Conservation (phyloP, 1,140 invertebrate genomes). For the Drosophila auraria region DNA sequence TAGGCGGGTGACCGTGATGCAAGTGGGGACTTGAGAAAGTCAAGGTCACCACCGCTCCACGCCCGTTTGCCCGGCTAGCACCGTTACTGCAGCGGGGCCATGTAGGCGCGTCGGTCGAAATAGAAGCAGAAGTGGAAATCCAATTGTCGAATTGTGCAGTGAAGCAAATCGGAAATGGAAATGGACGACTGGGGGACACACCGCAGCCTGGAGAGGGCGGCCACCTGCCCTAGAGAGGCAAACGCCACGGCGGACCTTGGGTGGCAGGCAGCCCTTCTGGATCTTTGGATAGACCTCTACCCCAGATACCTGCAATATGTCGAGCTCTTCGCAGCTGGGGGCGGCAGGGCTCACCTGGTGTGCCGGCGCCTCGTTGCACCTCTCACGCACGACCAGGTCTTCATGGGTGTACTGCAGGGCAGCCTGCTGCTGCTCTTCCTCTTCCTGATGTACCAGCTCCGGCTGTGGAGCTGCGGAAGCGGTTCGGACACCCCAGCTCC, state of each 20-base stretch:
- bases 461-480: conserved; percentile 24
- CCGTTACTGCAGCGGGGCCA: conserved; percentile 58
- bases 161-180: conserved; percentile 32
- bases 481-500: neutral
- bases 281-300: conserved; percentile 39
- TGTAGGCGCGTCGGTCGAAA: conserved; percentile 55
- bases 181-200: conserved; percentile 57
- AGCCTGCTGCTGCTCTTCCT: conserved; percentile 66
- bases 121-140: conserved; percentile 28
- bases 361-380: conserved; percentile 27
- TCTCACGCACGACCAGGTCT: conserved; percentile 52
- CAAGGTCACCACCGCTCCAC: conserved; percentile 57
- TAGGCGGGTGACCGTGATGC: conserved; percentile 37
- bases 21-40: conserved; percentile 67
- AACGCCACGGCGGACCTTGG: conserved; percentile 40
- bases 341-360: neutral
- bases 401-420: conserved; percentile 58
- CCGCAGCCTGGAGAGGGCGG: conserved; percentile 17
- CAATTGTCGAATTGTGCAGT: conserved; percentile 44
- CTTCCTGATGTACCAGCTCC: conserved; percentile 65
- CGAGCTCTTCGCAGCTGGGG: conserved; percentile 23
- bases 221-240: conserved; percentile 60
- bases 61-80: neutral
- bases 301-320: conserved; percentile 26
- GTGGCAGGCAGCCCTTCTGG: conserved; percentile 24